A percentile compares a stretch with the other conserved stretches of the same genome.
Conservation (phyloP, 2,113 vertebrate genomes). For the Anguilla rostrata region DNA sequence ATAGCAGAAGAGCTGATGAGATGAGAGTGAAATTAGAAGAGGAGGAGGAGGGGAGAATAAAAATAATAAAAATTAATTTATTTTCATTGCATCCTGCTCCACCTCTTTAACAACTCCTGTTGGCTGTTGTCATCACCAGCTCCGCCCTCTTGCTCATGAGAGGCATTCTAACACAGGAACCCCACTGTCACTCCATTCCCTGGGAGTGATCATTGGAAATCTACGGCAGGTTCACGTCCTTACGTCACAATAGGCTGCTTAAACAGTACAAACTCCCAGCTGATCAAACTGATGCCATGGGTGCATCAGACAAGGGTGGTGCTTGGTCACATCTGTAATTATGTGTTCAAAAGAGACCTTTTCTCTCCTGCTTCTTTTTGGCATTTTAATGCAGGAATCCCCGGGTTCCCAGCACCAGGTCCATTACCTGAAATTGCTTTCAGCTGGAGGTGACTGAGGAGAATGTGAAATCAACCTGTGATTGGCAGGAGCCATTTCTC, state of each 20-base stretch:
- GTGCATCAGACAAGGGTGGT: background rate
- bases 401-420: background rate
- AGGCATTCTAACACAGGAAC: background rate
- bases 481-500: background rate
- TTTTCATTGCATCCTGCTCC: background rate
- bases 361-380: background rate
- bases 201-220: background rate
- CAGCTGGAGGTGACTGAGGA: slow-evolving; percentile 12
- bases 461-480: slow-evolving; percentile 3
- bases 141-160: background rate
- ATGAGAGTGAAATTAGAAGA: background rate
- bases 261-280: background rate
- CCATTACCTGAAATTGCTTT: slow-evolving; percentile 12
- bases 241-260: background rate
- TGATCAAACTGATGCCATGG: background rate
- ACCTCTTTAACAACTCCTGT: background rate
- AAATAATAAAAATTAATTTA: background rate
- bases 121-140: background rate
- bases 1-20: background rate
- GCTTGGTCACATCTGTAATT: background rate
- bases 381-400: background rate
- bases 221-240: background rate
- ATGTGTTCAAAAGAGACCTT: background rate
- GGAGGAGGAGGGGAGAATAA: background rate
- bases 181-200: background rate